phyloP scores from a whole-genome alignment of 2,113 vertebrate species.

The Eurystomus gularis region DNA sequence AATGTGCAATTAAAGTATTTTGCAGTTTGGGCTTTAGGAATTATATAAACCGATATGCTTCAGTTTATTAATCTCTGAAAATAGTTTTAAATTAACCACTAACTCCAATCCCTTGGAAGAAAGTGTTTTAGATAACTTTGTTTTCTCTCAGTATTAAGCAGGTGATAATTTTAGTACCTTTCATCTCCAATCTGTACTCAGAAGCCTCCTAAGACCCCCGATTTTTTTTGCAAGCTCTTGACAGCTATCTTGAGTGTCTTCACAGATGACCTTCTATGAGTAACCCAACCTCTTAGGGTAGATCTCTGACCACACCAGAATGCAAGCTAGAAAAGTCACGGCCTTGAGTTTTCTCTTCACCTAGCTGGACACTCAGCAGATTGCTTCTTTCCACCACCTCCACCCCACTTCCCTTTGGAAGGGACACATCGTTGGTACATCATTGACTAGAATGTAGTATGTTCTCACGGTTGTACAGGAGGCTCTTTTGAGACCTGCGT shows the following conservation, averaged over 20 bases:
- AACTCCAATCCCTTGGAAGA: background rate
- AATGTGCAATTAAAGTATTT: background rate
- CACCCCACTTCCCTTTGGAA: background rate
- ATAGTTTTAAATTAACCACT: background rate
- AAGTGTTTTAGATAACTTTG: background rate
- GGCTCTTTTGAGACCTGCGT: background rate
- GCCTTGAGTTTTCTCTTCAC: background rate
- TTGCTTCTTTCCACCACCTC: background rate
- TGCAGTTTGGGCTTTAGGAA: background rate
- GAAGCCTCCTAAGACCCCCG: background rate
- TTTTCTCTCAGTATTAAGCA: background rate
- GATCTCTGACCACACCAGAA: background rate
- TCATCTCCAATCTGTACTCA: background rate
- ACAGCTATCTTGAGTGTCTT: background rate
- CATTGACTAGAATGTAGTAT: background rate
- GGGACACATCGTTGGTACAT: background rate
- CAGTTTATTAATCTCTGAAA: background rate
- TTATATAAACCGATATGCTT: background rate
- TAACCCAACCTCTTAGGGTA: background rate
- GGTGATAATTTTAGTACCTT: background rate
- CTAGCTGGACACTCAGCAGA: background rate
- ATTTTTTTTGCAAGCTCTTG: background rate
- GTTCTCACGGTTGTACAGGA: background rate
- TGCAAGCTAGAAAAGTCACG: background rate
- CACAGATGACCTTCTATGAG: background rate